Evolutionary conservation across 2,797 vertebrate genomes (phyloP).

Genomic region (Sebastes steindachneri): DNA sequence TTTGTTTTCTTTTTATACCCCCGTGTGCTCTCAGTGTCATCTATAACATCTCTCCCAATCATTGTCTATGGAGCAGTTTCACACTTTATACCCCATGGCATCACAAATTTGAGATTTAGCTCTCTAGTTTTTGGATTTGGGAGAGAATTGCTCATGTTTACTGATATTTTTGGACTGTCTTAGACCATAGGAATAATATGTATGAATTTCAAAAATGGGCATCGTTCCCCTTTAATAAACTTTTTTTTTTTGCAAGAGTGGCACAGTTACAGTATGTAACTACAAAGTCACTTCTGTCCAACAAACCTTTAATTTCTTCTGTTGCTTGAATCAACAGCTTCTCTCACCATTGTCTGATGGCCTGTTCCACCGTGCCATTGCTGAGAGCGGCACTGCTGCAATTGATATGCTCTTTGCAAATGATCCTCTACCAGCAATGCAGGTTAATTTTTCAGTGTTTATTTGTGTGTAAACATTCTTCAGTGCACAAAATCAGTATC

Average conservation of each 20-base stretch:
- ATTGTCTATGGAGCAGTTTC: too few relatives aligned
- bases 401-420: background rate
- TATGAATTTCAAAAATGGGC: too few relatives aligned
- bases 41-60: too few relatives aligned
- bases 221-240: background rate
- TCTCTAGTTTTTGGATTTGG: too few relatives aligned
- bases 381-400: constrained; percentile 82
- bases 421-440: constrained; percentile 39
- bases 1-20: too few relatives aligned
- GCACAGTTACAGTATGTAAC: background rate
- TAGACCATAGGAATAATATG: too few relatives aligned
- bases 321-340: constrained; percentile 63
- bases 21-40: too few relatives aligned
- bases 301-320: background rate
- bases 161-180: too few relatives aligned
- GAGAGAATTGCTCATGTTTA: too few relatives aligned
- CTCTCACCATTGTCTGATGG: constrained; percentile 80
- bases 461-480: background rate
- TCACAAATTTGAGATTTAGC: too few relatives aligned
- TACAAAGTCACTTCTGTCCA: background rate
- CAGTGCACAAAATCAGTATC: background rate
- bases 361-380: constrained; percentile 79
- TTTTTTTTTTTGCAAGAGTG: background rate
- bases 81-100: too few relatives aligned
- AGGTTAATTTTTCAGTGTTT: constrained; percentile 53